Evolutionary conservation across 2,113 vertebrate species (phyloP).

Genomic region (Dissostichus mawsoni): DNA sequence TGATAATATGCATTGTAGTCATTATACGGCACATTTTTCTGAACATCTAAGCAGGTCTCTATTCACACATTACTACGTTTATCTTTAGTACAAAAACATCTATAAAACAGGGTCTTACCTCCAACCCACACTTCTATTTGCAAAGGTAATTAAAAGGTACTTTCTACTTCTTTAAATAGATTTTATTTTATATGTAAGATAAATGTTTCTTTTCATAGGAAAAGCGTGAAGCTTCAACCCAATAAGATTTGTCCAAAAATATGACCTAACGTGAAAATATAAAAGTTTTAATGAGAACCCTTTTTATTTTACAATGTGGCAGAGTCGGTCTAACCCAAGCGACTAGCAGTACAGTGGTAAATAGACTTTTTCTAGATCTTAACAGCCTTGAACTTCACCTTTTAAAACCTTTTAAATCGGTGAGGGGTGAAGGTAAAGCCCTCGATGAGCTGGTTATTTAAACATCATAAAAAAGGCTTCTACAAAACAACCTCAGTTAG

Average conservation of each 20-base stretch:
- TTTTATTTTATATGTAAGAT: background rate
- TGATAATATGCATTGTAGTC: background rate
- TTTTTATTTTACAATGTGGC: background rate
- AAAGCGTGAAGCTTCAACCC: background rate
- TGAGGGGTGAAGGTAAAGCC: background rate
- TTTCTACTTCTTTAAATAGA: background rate
- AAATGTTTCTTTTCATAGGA: too few relatives aligned
- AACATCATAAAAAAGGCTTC: background rate
- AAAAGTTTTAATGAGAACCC: background rate
- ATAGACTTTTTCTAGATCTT: background rate
- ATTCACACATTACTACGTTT: background rate
- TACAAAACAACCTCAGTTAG: constrained; percentile 12
- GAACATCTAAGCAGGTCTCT: background rate
- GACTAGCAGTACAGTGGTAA: background rate
- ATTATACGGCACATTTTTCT: background rate
- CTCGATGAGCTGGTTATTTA: background rate
- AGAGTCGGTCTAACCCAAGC: background rate
- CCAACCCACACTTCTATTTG: background rate
- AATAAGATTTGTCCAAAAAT: background rate
- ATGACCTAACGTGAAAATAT: background rate
- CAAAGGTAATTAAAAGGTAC: too few relatives aligned
- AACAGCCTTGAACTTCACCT: background rate
- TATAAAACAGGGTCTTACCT: background rate
- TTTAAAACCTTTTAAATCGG: constrained; percentile 21
- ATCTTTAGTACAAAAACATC: background rate